phyloP scores from a whole-genome alignment of 1,140 invertebrate genomes.

The Paramacrobiotus metropolitanus region DNA sequence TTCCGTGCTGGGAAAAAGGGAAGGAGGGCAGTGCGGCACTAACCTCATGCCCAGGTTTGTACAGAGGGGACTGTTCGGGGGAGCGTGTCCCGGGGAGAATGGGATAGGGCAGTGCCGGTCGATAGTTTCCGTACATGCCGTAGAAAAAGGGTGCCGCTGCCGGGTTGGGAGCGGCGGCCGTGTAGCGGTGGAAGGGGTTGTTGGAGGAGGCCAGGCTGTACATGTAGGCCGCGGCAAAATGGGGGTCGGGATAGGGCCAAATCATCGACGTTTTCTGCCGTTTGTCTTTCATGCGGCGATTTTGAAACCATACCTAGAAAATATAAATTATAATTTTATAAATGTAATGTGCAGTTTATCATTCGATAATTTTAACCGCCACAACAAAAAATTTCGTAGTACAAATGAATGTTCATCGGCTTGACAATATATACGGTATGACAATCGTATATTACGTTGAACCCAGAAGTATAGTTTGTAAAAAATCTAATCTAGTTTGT shows the following conservation, averaged over 20 bases:
- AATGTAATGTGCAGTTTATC: background rate
- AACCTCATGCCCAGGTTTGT: too few relatives aligned
- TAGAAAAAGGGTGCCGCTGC: constrained; percentile 14
- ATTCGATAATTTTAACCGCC: constrained; percentile 2
- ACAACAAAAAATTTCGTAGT: too few relatives aligned
- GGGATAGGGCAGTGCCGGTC: background rate
- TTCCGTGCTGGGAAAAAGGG: too few relatives aligned
- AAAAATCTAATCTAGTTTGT: too few relatives aligned
- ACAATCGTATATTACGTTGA: too few relatives aligned
- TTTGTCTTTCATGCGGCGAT: constrained; percentile 96
- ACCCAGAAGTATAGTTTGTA: too few relatives aligned
- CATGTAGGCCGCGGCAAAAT: constrained; percentile 65
- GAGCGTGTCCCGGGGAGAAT: too few relatives aligned
- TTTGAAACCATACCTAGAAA: constrained; percentile 91
- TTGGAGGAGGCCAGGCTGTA: constrained; percentile 43
- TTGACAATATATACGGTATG: background rate
- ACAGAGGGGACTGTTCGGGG: too few relatives aligned
- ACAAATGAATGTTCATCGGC: constrained; percentile 1
- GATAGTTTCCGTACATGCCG: constrained; percentile 11
- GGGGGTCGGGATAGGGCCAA: constrained; percentile 81
- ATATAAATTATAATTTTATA: constrained; percentile 18
- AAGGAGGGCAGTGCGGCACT: too few relatives aligned
- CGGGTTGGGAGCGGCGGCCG: constrained; percentile 25
- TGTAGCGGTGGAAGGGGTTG: constrained; percentile 7
- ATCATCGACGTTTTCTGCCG: constrained; percentile 69